Conservation (phyloP, 2,797 vertebrate genomes). For the Myotis vivesi region DNA sequence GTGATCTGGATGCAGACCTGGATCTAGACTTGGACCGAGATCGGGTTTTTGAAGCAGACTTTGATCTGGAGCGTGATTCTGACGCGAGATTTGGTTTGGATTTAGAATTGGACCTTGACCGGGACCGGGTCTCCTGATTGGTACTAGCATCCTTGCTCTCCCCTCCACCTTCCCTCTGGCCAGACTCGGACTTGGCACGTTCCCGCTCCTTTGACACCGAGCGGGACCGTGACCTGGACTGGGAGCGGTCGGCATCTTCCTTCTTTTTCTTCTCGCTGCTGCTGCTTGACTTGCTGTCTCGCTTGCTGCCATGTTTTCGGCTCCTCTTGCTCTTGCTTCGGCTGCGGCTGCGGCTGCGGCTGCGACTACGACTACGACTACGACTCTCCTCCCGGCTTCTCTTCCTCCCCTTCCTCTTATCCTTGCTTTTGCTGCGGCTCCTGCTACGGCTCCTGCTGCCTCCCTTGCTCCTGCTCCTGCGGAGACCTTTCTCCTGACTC, state of each 20-base stretch:
- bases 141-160: constrained; percentile 83
- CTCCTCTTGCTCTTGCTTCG: constrained; percentile 85
- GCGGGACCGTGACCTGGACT: constrained; percentile 84
- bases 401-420: constrained; percentile 84
- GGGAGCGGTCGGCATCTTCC: constrained; percentile 84
- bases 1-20: constrained; percentile 87
- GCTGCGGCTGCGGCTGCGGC: constrained; percentile 79
- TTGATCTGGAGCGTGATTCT: constrained; percentile 90
- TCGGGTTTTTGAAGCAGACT: constrained; percentile 86
- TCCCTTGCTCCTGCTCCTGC: constrained; percentile 80
- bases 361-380: constrained; percentile 66
- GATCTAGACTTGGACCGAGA: constrained; percentile 88
- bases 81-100: constrained; percentile 88
- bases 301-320: constrained; percentile 84
- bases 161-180: constrained; percentile 86
- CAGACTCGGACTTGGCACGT: constrained; percentile 84
- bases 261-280: constrained; percentile 88
- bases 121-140: constrained; percentile 84
- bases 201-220: constrained; percentile 88
- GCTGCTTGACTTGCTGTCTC: constrained; percentile 84
- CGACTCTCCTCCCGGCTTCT: constrained; percentile 82
- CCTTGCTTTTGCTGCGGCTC: constrained; percentile 82
- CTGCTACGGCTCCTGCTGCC: constrained; percentile 82
- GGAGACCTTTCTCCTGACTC: constrained; percentile 82
- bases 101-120: constrained; percentile 87